A percentile compares a stretch with the other conserved stretches of the same genome.
These are phyloP conservation scores for Nymphalis io DNA, from an alignment of 1,140 invertebrate genomes.

Conservation along the genomic window DNA sequence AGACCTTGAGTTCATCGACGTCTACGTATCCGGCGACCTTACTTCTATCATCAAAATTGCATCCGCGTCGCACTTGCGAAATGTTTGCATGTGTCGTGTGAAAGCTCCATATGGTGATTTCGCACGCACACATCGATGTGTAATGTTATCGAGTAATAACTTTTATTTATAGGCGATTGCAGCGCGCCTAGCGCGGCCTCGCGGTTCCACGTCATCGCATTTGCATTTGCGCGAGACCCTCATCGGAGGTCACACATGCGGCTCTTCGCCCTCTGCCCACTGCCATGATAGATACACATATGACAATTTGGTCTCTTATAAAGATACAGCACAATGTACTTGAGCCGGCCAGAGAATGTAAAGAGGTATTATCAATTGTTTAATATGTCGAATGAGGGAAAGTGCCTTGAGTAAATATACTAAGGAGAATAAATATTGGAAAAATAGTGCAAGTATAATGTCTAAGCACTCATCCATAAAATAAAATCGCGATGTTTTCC, in stretches of 20 bases:
- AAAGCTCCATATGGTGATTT: conserved; percentile 30
- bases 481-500: no score
- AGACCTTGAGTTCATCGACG: conserved; percentile 17
- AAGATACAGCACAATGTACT: no score
- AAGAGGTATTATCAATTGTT: no score
- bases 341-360: no score
- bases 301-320: no score
- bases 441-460: no score
- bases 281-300: background rate
- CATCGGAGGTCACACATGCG: conserved; percentile 1
- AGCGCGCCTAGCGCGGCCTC: conserved; percentile 10
- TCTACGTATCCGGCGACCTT: conserved; percentile 30
- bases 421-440: no score
- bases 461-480: no score
- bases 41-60: conserved; percentile 32
- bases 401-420: no score
- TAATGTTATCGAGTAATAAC: conserved; percentile 19
- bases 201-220: conserved; percentile 14
- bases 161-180: conserved; percentile 18
- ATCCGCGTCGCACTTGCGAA: conserved; percentile 36
- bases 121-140: conserved; percentile 6
- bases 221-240: conserved; percentile 25
- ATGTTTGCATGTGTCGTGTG: conserved; percentile 32
- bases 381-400: no score
- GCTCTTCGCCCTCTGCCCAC: background rate